A percentile compares a stretch with the other conserved stretches of the same genome.
These are phyloP conservation scores for Sminthurinus aureus DNA, from an alignment of 2,888 invertebrate species.

Conservation along the genomic window DNA sequence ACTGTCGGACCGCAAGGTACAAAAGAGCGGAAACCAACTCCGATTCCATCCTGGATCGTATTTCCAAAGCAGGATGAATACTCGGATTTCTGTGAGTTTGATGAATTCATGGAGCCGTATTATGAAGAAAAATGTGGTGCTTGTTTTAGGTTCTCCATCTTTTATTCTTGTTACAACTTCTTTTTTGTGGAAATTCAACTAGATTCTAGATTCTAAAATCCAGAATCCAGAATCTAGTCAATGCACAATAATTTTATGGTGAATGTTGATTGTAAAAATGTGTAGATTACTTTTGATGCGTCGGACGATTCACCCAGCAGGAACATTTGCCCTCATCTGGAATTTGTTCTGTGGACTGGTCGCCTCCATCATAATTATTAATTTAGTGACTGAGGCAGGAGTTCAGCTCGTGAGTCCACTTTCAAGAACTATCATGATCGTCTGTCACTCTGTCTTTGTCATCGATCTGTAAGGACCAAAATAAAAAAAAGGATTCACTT, in stretches of 20 bases:
- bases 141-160: neutral
- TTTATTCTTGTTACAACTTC: too few relatives aligned
- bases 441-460: conserved; percentile 6
- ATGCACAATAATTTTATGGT: neutral
- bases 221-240: neutral
- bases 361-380: conserved; percentile 42
- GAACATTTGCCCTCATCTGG: conserved; percentile 54
- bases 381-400: conserved; percentile 44
- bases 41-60: conserved; percentile 50
- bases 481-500: too few relatives aligned
- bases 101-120: conserved; percentile 50
- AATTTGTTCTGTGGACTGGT: conserved; percentile 48
- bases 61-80: conserved; percentile 19
- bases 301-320: conserved; percentile 53
- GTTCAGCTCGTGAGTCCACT: neutral
- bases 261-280: neutral
- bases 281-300: conserved; percentile 51
- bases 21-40: conserved; percentile 26
- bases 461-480: conserved; percentile 53
- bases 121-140: conserved; percentile 29
- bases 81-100: conserved; percentile 40
- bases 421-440: neutral
- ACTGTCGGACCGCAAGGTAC: conserved; percentile 19
- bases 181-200: too few relatives aligned
- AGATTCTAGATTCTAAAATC: too few relatives aligned